Evolutionary conservation across 1,140 invertebrate genomes (phyloP).

Genomic region (Heliconius hewitsoni): DNA sequence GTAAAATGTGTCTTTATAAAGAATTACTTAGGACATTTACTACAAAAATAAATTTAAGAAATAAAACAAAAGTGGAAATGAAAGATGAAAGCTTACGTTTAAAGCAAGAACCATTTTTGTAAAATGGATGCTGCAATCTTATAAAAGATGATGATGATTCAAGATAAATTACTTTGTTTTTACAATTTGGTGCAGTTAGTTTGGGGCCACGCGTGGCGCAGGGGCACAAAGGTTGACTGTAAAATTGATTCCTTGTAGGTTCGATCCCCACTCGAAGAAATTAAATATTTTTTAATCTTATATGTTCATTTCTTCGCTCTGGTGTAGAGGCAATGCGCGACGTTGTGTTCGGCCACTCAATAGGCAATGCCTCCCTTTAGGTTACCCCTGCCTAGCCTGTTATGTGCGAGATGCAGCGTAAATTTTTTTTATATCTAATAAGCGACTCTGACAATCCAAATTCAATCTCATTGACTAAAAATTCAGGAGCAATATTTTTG

Average conservation of each 20-base stretch:
- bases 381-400: no score
- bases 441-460: neutral
- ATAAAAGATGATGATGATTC: neutral
- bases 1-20: slow-evolving; percentile 53
- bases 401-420: no score
- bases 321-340: no score
- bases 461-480: neutral
- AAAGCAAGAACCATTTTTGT: neutral
- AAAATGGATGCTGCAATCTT: neutral
- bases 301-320: no score
- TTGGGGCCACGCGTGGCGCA: no score
- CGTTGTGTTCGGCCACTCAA: no score
- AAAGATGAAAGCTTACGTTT: neutral
- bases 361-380: no score
- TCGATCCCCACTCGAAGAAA: no score
- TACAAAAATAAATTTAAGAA: slow-evolving; percentile 52
- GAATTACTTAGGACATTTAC: slow-evolving; percentile 45
- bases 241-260: no score
- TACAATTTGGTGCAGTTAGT: neutral
- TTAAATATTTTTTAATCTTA: no score
- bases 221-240: no score
- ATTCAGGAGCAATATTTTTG: neutral
- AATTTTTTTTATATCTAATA: neutral
- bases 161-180: neutral
- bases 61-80: neutral